phyloP scores from a whole-genome alignment of 2,113 vertebrate species.

The Nibea coibor region DNA sequence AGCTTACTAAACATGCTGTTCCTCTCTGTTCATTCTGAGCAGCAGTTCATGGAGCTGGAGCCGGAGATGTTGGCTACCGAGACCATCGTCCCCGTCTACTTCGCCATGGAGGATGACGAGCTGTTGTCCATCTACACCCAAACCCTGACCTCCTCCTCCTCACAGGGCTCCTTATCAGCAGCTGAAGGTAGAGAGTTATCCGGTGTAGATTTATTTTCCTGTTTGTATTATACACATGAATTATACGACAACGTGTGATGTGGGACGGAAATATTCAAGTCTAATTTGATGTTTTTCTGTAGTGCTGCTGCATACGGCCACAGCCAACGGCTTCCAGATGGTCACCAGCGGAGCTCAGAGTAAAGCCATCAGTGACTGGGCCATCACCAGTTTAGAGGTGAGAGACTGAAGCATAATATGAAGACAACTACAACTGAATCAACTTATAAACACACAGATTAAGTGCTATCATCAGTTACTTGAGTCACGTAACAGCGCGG shows the following conservation, averaged over 20 bases:
- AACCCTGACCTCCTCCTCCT: conserved; percentile 92
- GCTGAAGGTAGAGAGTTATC: conserved; percentile 88
- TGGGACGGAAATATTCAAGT: not conserved
- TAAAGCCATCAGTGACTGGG: conserved; percentile 97
- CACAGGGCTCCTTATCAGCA: conserved; percentile 91
- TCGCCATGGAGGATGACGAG: conserved; percentile 95
- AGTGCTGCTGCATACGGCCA: conserved; percentile 96
- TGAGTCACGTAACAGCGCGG: not conserved
- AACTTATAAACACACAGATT: not conserved
- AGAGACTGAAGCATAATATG: conserved; percentile 57
- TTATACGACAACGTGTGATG: no score
- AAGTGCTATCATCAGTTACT: not conserved
- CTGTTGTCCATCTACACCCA: conserved; percentile 96
- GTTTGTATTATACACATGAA: not conserved
- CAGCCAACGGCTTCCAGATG: conserved; percentile 99
- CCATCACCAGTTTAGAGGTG: conserved; percentile 97
- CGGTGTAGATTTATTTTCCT: not conserved
- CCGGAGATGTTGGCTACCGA: conserved; percentile 97
- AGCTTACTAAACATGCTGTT: not conserved
- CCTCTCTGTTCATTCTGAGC: not conserved
- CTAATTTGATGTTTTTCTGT: not conserved
- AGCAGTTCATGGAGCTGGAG: conserved; percentile 99
- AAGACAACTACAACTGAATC: not conserved
- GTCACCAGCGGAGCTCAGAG: conserved; percentile 97
- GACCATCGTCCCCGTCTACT: conserved; percentile 96